Base-by-base conservation (phyloP, 2,113 vertebrate genomes). In the Chunga burmeisteri region DNA sequence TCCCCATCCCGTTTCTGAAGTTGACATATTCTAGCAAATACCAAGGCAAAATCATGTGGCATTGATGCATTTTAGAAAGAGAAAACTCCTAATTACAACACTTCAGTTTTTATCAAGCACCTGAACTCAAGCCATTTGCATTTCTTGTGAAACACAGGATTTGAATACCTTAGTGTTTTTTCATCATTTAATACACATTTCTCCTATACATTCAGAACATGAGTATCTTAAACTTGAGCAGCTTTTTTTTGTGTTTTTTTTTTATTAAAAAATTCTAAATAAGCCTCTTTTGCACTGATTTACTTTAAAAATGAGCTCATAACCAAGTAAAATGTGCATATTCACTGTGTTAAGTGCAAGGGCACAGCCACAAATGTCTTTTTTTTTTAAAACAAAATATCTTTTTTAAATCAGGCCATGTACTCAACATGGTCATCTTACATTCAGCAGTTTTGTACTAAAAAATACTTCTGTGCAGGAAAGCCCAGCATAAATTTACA, bases 361-460 rank as follows among this genome's bases (percentile, higher is more conserved):
- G 98, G 97, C 96, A 96, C 96, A 97, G 96, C 89, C 95, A 97
- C 97, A 65, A 88, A 49, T 91, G 93, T 97, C 93, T 95, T 97
- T 90, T 52, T 25, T 95, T 34, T 97, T 95, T 95, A 68, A 98
- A 98, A 98, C 98, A 98, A 99, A 98, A 98, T 98, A 98, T 95
- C 68, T 98, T 98, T 98, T 97, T 93, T 67, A 93, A 94, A 92
- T 98, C 85, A 98, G 98, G 98, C 98, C 99, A 99, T 67, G 96
- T 96, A 91, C 93, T 97, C 97, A 91, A 96, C 98, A 97, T 97
- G 98, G 98, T 98, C 98, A 82, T 96, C 97, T 98, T 99, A 99
- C 98, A 99, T 99, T 99, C 99, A 99, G 98, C 98, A 98, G 98
- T 99, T 98, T 98, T 88, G 96, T 99, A 99, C 98, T 99, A 99